Evolutionary conservation across 2,888 invertebrate genomes (phyloP).

Genomic region (Blastobasis lacticolella): DNA sequence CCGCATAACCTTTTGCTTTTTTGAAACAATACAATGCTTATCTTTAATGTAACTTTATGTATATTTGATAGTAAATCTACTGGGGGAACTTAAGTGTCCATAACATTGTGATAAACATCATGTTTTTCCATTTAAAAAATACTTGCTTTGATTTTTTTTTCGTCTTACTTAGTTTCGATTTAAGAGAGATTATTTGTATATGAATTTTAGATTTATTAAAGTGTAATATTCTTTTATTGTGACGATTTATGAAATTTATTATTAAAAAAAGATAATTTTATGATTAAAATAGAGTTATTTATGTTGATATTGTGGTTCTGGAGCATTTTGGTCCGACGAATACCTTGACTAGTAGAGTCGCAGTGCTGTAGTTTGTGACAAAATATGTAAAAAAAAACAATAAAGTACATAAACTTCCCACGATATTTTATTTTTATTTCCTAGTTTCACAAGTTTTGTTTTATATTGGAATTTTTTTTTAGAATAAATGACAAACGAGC

Average conservation of each 20-base stretch:
- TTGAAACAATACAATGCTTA: constrained; percentile 58
- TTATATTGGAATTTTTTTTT: not conserved
- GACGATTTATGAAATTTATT: constrained; percentile 51
- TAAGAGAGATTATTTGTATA: constrained; percentile 71
- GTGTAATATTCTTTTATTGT: constrained; percentile 60
- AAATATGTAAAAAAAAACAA: constrained; percentile 52
- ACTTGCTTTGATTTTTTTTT: constrained; percentile 56
- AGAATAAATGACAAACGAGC: no score
- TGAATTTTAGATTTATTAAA: constrained; percentile 62
- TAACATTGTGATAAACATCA: constrained; percentile 72
- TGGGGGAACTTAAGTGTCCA: constrained; percentile 60
- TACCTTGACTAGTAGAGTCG: constrained; percentile 62
- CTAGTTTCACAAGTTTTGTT: not conserved
- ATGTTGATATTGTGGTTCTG: constrained; percentile 55
- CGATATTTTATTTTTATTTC: constrained; percentile 27
- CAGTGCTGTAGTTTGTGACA: constrained; percentile 71
- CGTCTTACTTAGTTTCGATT: constrained; percentile 47
- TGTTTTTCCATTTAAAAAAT: constrained; percentile 64
- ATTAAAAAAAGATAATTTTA: constrained; percentile 44
- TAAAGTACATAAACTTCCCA: constrained; percentile 61
- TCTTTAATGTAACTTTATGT: constrained; percentile 66
- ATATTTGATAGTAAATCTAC: constrained; percentile 67
- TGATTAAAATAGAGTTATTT: constrained; percentile 59
- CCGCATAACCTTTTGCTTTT: constrained; percentile 57
- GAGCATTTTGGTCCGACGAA: constrained; percentile 66